Evolutionary conservation across 2,888 invertebrate species (phyloP).

Genomic region (Alloplasta piceator): DNA sequence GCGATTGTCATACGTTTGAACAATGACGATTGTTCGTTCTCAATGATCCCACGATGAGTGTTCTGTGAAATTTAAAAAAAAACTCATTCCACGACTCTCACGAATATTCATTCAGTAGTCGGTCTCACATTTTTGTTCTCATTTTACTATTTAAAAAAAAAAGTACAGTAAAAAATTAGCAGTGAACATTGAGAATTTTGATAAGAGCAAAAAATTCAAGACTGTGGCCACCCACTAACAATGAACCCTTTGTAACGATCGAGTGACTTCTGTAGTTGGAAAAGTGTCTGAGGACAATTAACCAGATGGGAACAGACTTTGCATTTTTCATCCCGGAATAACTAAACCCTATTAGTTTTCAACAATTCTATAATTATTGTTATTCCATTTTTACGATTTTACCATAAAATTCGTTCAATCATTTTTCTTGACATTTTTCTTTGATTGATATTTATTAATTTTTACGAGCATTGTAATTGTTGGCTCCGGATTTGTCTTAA

Average conservation of each 20-base stretch:
- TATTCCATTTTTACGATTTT: too few species aligned
- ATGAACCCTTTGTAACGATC: constrained; percentile 68
- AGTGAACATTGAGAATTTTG: constrained; percentile 47
- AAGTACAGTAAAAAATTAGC: not conserved
- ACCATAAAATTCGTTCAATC: too few species aligned
- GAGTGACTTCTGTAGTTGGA: constrained; percentile 36
- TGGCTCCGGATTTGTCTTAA: too few species aligned
- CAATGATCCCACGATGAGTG: constrained; percentile 34
- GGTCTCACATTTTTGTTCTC: not conserved
- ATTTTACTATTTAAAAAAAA: not conserved
- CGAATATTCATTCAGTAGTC: constrained; percentile 4
- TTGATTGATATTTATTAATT: too few species aligned
- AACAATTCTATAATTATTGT: too few species aligned
- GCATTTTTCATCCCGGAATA: too few species aligned
- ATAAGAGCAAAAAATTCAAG: constrained; percentile 58
- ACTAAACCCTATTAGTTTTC: too few species aligned
- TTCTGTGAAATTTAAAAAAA: constrained; percentile 29
- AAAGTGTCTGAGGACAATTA: constrained; percentile 33
- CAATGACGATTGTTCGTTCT: constrained; percentile 60
- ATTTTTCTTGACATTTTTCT: too few species aligned
- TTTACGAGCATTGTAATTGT: too few species aligned
- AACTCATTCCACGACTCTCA: not conserved
- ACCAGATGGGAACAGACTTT: not conserved
- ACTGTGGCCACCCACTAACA: constrained; percentile 65
- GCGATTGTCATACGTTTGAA: constrained; percentile 40